A percentile compares a stretch with the other conserved stretches of the same genome.
Evolutionary conservation across 2,888 invertebrate species (phyloP).

Genomic region (Agriopis leucophaearia): DNA sequence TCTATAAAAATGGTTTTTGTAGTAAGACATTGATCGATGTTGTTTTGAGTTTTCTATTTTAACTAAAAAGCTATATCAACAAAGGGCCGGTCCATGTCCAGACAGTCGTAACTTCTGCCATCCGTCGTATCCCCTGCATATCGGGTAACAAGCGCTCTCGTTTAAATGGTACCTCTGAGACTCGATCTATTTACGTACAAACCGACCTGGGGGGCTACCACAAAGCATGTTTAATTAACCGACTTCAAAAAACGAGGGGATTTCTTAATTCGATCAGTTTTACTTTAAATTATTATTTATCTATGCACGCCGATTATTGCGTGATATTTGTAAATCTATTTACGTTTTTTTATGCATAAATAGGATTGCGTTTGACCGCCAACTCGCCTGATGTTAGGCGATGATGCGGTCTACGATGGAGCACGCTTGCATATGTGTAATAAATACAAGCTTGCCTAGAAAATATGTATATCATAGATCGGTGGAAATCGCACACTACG

Average conservation of each 20-base stretch:
- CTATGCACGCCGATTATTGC: too few species aligned
- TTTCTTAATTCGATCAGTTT: neutral
- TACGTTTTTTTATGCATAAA: too few species aligned
- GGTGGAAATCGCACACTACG: too few species aligned
- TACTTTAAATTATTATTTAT: too few species aligned
- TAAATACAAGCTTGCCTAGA: too few species aligned
- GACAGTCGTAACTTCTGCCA: conserved; percentile 43
- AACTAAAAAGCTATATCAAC: conserved; percentile 48
- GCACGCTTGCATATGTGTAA: too few species aligned
- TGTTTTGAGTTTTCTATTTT: conserved; percentile 3
- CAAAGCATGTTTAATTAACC: conserved; percentile 26
- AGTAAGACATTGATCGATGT: neutral
- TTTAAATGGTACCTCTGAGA: conserved; percentile 52
- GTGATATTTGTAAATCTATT: too few species aligned
- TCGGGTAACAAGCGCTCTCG: conserved; percentile 55
- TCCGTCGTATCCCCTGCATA: conserved; percentile 52
- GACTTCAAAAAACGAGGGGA: neutral
- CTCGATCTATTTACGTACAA: conserved; percentile 54
- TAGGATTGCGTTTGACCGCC: too few species aligned
- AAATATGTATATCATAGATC: too few species aligned
- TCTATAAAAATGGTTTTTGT: neutral
- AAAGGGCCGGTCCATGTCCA: conserved; percentile 41
- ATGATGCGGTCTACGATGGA: too few species aligned
- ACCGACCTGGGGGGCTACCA: conserved; percentile 1
- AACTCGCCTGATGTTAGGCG: too few species aligned